Evolutionary conservation across 2,797 vertebrate genomes (phyloP), one percentile per base, ranked within the genome.

Genomic region (Smutsia gigantea): DNA sequence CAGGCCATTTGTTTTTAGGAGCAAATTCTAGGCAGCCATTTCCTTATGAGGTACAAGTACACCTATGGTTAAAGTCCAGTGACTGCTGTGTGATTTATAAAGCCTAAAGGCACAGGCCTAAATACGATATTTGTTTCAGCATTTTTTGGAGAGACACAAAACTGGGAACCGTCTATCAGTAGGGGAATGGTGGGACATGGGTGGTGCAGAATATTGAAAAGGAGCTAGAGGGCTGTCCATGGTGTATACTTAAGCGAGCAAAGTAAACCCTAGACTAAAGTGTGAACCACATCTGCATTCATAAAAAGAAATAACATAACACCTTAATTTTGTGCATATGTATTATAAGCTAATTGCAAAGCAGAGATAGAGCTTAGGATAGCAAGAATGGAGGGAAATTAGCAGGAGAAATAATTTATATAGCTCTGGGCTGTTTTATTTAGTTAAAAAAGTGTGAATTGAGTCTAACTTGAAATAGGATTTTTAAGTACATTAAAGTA

Each of bases 331-430:
- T 71, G 34, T 49, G 66, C 49, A 27, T 4, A 34, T 17, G 21
- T 4, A 12, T 42, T 39, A 27, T 57, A 37, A 29, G 21, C 12
- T 42, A 19, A 13, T 37, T 79, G 46, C 69, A 10, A 53, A 87
- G 49, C 51, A 68, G 3, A 29, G 55, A 51, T 37, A 85, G 27
- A 7, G 13, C 10, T 31, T 14, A 61, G 61, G 89, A 84, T 78
- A 87, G 21, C 49, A 59, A 63, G 63, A 53, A 55, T 12, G 25
- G 21, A 72, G 27, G 63, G 27, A 34, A n/a, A 31, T 84, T 51
- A 79, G 75, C 29, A 92, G 51, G 51, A 95, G 59, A 94, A 91
- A 66, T 79, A 64, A 49, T 55, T 81, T 81, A 37, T 53, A 63
- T 34, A 69, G 57, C 53, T 23, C 27, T 34, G 19, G 25, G 9